phyloP scores from a whole-genome alignment of 2,797 vertebrate genomes.

The Botia almorhae region DNA sequence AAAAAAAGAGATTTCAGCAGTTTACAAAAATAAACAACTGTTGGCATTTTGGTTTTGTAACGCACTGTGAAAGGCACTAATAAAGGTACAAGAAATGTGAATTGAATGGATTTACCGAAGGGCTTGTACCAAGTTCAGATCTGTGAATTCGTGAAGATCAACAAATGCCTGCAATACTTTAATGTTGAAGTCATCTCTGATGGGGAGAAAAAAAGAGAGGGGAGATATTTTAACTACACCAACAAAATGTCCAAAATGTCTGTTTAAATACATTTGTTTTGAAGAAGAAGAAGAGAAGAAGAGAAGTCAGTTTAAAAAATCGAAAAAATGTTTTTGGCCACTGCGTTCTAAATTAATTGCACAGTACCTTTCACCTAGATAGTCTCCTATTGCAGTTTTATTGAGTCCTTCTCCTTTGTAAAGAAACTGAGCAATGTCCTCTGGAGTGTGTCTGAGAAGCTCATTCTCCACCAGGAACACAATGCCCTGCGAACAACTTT shows the following conservation, averaged over 20 bases:
- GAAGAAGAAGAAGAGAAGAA: too few relatives aligned
- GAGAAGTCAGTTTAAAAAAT: too few relatives aligned
- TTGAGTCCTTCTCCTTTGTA: conserved; percentile 96
- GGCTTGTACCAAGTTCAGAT: conserved; percentile 77
- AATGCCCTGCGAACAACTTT: conserved; percentile 79
- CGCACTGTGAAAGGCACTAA: too few relatives aligned
- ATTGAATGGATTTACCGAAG: conserved; percentile 39
- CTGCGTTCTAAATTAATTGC: too few relatives aligned
- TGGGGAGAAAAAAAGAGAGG: conserved; percentile 15
- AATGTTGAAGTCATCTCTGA: conserved; percentile 92
- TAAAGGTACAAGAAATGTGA: background rate
- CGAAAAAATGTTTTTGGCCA: too few relatives aligned
- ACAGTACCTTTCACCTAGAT: conserved; percentile 85
- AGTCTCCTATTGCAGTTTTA: conserved; percentile 95
- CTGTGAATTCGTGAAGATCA: conserved; percentile 60
- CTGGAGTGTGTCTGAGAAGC: conserved; percentile 86
- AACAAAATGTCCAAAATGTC: too few relatives aligned
- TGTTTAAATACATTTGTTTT: too few relatives aligned
- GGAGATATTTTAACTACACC: too few relatives aligned
- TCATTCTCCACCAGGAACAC: conserved; percentile 92
- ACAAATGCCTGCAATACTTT: conserved; percentile 93
- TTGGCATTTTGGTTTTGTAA: too few relatives aligned
- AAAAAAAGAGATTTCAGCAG: too few relatives aligned
- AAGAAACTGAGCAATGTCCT: conserved; percentile 91
- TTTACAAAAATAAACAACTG: too few relatives aligned